Base-by-base conservation (phyloP, 2,113 vertebrate species). In the Syrrhaptes paradoxus region DNA sequence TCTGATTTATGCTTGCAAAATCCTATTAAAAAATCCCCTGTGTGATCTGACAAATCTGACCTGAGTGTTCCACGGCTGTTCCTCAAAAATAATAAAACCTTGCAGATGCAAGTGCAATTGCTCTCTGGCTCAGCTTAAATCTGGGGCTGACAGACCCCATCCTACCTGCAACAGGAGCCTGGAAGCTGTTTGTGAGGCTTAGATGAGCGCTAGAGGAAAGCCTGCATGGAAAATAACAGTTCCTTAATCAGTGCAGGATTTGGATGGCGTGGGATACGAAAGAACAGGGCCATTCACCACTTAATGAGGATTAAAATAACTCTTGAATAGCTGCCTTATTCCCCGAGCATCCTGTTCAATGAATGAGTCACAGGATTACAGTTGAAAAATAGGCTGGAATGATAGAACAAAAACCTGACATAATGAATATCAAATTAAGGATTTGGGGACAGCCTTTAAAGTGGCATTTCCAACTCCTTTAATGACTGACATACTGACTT, bases 281-380 rank as follows among this genome's bases (percentile, higher is more conserved):
- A 93, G 94, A 95, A 93, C 91, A 87, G 80, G 88, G 86, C 94
- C 84, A 92, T 95, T 96, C 95, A 95, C 89, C 10, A 1, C 94
- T 95, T 96, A 95, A 96, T 93, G 96, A 95, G 94, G 94, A 96
- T 93, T 95, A 97, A 96, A 97, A 96, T 96, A 97, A 93, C 95
- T 95, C 93, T 65, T 96, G 94, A 95, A 95, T 92, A 90, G 94
- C 89, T 95, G 93, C 91, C 93, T 97, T 95, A 92, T 95, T 96
- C 96, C 93, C 95, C 1, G 15, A 92, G 95, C 95, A 95, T 95
- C 95, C 93, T 95, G 93, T 45, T 96, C 91, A 72, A 95, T 96
- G 95, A 90, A 78, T 96, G 95, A 96, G 48, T 97, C 96, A 96
- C 84, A 95, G 93, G 89, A 97, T 95, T 95, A 87, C 86, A 72